Evolutionary conservation across 2,888 invertebrate genomes (phyloP).

Genomic region (Melipona beecheii): DNA sequence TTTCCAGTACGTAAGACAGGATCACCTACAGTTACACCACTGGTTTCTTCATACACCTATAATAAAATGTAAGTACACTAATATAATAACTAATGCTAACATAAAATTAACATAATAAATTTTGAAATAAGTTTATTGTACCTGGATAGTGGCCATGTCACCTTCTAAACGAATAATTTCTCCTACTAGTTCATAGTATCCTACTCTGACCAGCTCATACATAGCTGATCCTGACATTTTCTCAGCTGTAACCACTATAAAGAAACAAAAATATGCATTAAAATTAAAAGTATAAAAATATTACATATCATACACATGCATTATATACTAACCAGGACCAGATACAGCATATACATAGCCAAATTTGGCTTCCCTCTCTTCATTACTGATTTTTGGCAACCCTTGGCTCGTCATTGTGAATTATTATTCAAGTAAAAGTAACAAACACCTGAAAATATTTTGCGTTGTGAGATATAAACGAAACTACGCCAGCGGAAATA

Average conservation of each 20-base stretch:
- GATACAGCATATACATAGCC: slow-evolving; percentile 99
- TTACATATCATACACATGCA: slow-evolving; percentile 20
- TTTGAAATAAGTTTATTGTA: slow-evolving; percentile 80
- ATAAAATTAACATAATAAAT: neutral
- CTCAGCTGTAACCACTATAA: slow-evolving; percentile 98
- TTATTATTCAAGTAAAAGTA: slow-evolving; percentile 66
- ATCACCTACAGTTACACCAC: slow-evolving; percentile 99
- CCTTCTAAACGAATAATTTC: slow-evolving; percentile 99
- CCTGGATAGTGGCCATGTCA: slow-evolving; percentile 99
- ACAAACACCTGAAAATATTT: slow-evolving; percentile 24
- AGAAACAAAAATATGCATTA: slow-evolving; percentile 1
- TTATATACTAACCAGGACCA: slow-evolving; percentile 92
- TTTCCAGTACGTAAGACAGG: slow-evolving; percentile 99
- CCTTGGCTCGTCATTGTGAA: slow-evolving; percentile 86
- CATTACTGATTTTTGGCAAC: slow-evolving; percentile 91
- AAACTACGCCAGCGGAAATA: neutral
- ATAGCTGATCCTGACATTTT: slow-evolving; percentile 99
- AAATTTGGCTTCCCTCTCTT: slow-evolving; percentile 94
- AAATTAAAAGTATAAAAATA: slow-evolving; percentile 7
- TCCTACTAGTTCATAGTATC: slow-evolving; percentile 98
- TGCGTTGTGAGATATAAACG: neutral
- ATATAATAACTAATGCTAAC: slow-evolving; percentile 2
- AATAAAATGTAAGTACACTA: neutral
- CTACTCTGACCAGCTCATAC: slow-evolving; percentile 99
- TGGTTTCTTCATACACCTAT: slow-evolving; percentile 96